Conservation (phyloP, 2,888 invertebrate genomes). For the Lasioglossum vierecki region DNA sequence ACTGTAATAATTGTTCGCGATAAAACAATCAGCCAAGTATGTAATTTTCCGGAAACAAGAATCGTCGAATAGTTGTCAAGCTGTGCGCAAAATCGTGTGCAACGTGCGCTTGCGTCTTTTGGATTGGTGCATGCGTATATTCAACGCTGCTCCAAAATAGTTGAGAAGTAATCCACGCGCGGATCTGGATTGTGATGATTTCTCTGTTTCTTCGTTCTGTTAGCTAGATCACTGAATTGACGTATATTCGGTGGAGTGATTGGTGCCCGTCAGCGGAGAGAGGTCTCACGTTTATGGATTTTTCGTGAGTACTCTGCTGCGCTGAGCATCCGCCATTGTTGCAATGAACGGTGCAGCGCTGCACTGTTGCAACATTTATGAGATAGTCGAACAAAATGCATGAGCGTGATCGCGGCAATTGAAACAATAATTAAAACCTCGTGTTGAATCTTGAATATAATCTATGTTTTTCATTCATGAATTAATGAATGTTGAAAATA, state of each 20-base stretch:
- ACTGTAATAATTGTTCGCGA: no score
- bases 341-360: neutral
- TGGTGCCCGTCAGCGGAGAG: slow-evolving; percentile 9
- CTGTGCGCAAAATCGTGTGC: slow-evolving; percentile 7
- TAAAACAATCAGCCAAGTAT: no score
- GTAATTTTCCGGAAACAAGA: no score
- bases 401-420: neutral
- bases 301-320: neutral
- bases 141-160: neutral
- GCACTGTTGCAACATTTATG: neutral
- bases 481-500: neutral
- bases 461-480: neutral
- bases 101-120: neutral
- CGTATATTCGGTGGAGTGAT: neutral
- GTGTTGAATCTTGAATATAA: neutral
- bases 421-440: neutral
- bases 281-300: neutral
- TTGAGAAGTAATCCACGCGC: neutral
- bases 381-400: neutral
- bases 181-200: neutral
- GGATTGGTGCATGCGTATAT: neutral
- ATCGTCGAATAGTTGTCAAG: neutral
- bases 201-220: neutral
- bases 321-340: neutral
- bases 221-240: neutral